Evolutionary conservation across 2,888 invertebrate genomes (phyloP).

Genomic region (Lamproptera curius): DNA sequence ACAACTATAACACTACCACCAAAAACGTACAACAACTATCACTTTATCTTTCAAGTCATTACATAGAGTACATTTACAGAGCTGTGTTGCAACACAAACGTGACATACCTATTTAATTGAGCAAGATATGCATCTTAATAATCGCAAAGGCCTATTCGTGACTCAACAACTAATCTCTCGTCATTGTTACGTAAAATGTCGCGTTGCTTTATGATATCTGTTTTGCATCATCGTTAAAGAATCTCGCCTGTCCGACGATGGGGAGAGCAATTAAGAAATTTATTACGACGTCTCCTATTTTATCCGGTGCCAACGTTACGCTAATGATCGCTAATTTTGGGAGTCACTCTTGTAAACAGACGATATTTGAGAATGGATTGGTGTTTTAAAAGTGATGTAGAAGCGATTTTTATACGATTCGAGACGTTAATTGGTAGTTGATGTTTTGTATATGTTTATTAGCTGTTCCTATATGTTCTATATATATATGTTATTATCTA

Average conservation of each 20-base stretch:
- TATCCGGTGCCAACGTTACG: conserved; percentile 64
- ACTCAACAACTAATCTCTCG: conserved; percentile 16
- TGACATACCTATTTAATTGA: conserved; percentile 3
- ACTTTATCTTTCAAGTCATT: no score
- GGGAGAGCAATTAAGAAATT: conserved; percentile 67
- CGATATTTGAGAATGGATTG: conserved; percentile 16
- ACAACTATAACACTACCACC: no score
- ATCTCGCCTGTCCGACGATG: conserved; percentile 56
- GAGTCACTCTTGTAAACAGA: conserved; percentile 30
- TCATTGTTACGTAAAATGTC: conserved; percentile 21
- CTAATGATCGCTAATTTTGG: conserved; percentile 63
- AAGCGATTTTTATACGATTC: background rate
- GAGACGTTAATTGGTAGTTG: conserved; percentile 7
- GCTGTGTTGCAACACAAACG: conserved; percentile 6
- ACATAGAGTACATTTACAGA: no score
- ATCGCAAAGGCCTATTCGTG: conserved; percentile 6
- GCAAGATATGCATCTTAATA: conserved; percentile 10
- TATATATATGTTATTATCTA: no score
- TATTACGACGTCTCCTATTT: conserved; percentile 62
- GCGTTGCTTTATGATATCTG: conserved; percentile 46
- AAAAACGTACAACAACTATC: no score
- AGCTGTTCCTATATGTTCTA: background rate
- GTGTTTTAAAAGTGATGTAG: conserved; percentile 5
- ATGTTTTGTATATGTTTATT: conserved; percentile 1
- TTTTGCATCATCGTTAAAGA: conserved; percentile 66